Conservation (phyloP, 2,113 vertebrate genomes). For the Oryctolagus cuniculus region mOryCun1.1 NC_091432.1:199413001-199413500, state of each 20-base stretch:
- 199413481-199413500: neutral
- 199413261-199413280: too few relatives aligned
- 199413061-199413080: neutral
- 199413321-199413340: neutral
- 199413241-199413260: too few relatives aligned
- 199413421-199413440: conserved; percentile 34
- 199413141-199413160: too few relatives aligned
- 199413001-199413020: neutral
- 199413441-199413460: neutral
- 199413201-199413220: too few relatives aligned
- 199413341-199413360: neutral
- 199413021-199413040: neutral
- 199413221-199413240: too few relatives aligned
- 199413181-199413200: too few relatives aligned
- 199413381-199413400: neutral
- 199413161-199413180: too few relatives aligned
- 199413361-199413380: neutral
- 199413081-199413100: too few relatives aligned
- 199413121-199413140: too few relatives aligned
- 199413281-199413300: too few relatives aligned
- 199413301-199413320: too few relatives aligned
- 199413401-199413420: neutral
- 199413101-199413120: too few relatives aligned
- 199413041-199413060: neutral
- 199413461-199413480: neutral